Base-by-base conservation (phyloP, 2,888 invertebrate genomes). In the Chymomyza amoena region DNA sequence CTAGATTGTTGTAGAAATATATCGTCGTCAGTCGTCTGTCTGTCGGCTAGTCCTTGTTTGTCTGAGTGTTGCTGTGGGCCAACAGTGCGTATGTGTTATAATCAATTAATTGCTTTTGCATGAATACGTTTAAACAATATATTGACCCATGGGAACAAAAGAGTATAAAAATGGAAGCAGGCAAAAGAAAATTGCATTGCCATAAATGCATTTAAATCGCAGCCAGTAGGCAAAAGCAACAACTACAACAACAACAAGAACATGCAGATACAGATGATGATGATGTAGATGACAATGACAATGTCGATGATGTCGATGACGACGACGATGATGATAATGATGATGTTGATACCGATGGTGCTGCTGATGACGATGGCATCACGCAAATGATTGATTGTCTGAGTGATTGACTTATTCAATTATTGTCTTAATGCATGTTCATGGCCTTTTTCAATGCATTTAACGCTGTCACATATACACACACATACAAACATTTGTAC, bases 371-470 rank as follows among this genome's bases (percentile, higher is more conserved):
- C 39, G 39, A 45, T 45, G 39, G 39, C 39, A 45, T 45, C 39
- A n/a, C 52, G 61, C 57, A 51, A 67, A 57, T 62, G 62, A 61
- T 57, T 67, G 56, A 61, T 64, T 64, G 64, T 36, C 39, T 39
- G 39, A 64, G 56, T 67, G 67, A 67, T 67, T 67, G 67, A 67
- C 45, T 67, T 25, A 67, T 67, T 67, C 67, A 67, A 67, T 67
- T 67, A 67, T 57, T 51, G 67, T 66, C 60, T 66, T 51, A 60
- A 66, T 66, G 66, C 59, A 59, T 28, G 57, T 18, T 18, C 18
- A 20, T 54, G 54, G 16, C 18, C 54, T 54, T 20, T 54, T 54
- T 45, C 39, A 45, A 13, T 45, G 39, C 39, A 45, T 45, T 45
- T 45, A 45, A 45, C 39, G 39, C 39, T 45, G 39, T 45, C 39